Base-by-base conservation (phyloP, 2,888 invertebrate genomes). In the Iselma pallidipennis region DNA sequence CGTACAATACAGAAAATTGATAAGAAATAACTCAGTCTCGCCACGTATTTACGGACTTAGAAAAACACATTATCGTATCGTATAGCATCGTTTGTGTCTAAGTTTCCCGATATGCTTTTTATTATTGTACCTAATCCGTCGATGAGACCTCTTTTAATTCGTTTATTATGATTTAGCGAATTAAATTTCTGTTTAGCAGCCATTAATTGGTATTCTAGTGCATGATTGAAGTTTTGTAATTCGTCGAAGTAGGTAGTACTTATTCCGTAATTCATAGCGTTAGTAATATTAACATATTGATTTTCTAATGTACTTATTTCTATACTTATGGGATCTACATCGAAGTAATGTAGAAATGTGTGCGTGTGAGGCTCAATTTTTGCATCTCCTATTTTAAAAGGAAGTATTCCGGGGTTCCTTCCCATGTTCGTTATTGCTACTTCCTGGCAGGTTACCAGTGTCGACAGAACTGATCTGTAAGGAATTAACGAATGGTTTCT, bases 91-190 rank as follows among this genome's bases (percentile, higher is more conserved):
- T 61, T 14, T 6, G 26, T 31, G n/a, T 63, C 60, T 19, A 57
- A 25, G 14, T 63, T 63, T 6, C 63, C 63, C 21, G 63, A 33
- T 9, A 63, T 37, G n/a, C 49, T 45, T 61, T 63, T 61, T 12
- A 63, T 52, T 25, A 61, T 28, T n/a, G 59, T 50, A 21, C 55
- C 59, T 16, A 61, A 48, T 14, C 59, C 59, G 28, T 60, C 26
- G 19, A 63, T 50, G n/a, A 61, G 19, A 16, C 63, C 63, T 48
- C 60, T 45, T 60, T 51, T 49, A 14, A 23, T 4, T 61, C 63
- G 33, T 2, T 29, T 49, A 25, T 16, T 49, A 9, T 6, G 49
- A n/a, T 14, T 49, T 49, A n/a, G n/a, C n/a, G n/a, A n/a, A n/a
- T n/a, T n/a, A n/a, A n/a, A n/a, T n/a, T n/a, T n/a, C n/a, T n/a